phyloP scores from a whole-genome alignment of 2,888 invertebrate genomes.

The Volucella inflata region DNA sequence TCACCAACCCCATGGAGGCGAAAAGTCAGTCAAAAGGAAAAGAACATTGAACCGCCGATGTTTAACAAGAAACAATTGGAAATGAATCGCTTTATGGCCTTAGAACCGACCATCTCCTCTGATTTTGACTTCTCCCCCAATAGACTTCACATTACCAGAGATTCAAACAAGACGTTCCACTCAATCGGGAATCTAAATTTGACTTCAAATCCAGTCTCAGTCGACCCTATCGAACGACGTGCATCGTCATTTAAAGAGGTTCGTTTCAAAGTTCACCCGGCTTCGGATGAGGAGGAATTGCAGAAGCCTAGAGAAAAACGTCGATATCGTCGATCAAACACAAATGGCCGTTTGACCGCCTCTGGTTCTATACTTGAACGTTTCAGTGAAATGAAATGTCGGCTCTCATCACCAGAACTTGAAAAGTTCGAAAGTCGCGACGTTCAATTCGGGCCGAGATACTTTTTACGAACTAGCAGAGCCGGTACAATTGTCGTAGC shows the following conservation, averaged over 20 bases:
- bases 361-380: constrained; percentile 82
- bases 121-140: constrained; percentile 14
- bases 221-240: constrained; percentile 76
- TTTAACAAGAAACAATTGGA: neutral
- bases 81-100: neutral
- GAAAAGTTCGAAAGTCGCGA: constrained; percentile 77
- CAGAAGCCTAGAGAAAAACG: constrained; percentile 80
- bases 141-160: constrained; percentile 43
- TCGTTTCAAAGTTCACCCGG: constrained; percentile 78
- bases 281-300: constrained; percentile 17
- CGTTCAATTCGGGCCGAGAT: constrained; percentile 80
- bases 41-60: constrained; percentile 39
- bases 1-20: constrained; percentile 51
- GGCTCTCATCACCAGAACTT: constrained; percentile 82
- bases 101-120: neutral
- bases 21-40: constrained; percentile 48
- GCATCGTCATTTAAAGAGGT: constrained; percentile 80
- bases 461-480: constrained; percentile 84
- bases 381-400: constrained; percentile 81
- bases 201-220: constrained; percentile 74
- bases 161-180: constrained; percentile 56
- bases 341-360: constrained; percentile 77
- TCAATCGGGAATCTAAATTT: constrained; percentile 78
- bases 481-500: constrained; percentile 85
- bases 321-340: constrained; percentile 81